Evolutionary conservation across 2,888 invertebrate species (phyloP), one percentile per base, ranked within the genome.

Genomic region (Mantis religiosa): DNA sequence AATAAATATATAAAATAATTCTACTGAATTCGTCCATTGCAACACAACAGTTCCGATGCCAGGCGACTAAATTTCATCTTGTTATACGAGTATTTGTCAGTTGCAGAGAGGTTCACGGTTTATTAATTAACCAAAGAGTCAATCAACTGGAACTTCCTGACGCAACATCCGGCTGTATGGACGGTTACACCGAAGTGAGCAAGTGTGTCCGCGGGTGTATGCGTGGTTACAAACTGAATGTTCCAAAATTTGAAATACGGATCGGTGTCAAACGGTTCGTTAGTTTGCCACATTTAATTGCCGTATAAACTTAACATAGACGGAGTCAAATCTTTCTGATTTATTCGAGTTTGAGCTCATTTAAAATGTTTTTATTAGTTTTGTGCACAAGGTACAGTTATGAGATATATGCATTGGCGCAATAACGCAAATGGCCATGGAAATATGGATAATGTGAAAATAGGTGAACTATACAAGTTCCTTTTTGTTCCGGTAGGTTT

Each of bases 71-170:
- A 87, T 87, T 87, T 81, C 82, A 87, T 87, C 87, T 87, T 87
- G 87, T 87, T 87, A 87, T 30, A 27, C 85, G 41, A 85, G 85
- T 41, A 71, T 71, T 71, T 71, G 54, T 71, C 54, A 71, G 54
- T 71, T 71, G 54, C 54, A 71, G 41, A 30, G 87, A 34, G 27
- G 87, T 87, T 87, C 87, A 87, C 87, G 87, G 87, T 82, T 87
- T 87, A 87, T 87, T 87, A 87, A 87, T 87, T 87, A 87, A 87
- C 87, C 87, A 87, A 87, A 82, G 87, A 82, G 82, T 87, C 82
- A 87, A 87, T 87, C 87, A 87, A 87, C 87, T 82, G 87, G 82
- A 87, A 87, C 87, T 87, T 87, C 87, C 87, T 82, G 87, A 41
- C 82, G 82, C 41, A 82, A 87, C 87, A 87, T 87, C 87, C 82